Evolutionary conservation across 2,113 vertebrate genomes (phyloP), one percentile per base, ranked within the genome.

Genomic region (Daboia siamensis): DNA sequence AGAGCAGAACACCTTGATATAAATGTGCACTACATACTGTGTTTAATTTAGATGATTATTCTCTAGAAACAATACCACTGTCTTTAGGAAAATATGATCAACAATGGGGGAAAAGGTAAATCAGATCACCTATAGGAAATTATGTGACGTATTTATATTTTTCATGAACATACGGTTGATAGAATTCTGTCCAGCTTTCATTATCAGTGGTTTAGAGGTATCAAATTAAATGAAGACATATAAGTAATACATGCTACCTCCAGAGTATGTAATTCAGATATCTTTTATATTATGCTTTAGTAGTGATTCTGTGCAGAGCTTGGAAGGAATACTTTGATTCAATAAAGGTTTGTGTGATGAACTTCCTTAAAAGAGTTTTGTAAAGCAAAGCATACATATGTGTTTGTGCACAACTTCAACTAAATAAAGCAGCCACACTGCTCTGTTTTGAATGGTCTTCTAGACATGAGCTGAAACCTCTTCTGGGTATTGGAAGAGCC

Each of bases 1-100:
- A 44, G 74, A 29, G 13, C 26, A 90, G 5, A 92, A 51, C 80
- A 92, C 90, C 90, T 48, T 93, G 56, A 92, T 88, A 93, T 3
- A 91, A 94, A 90, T 56, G 48, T 91, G 94, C 29, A n/a, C 11
- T 69, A 23, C 56, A 48, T 46, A n/a, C 86, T 11, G 20, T 69
- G 26, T 88, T 86, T 74, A 15, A 56, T 74, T 29, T 2, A 88
- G 17, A 46, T 88, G 33, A 56, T 13, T 29, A 21, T 5, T 21
- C 23, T 21, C 3, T 10, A 86, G 44, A 39, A 52, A 59, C 15
- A 7, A 52, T 86, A 51, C 48, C 48, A 69, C 4, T 69, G 24
- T 8, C 9, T 7, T 4, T 48, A 54, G 24, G 88, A 56, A 90
- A 90, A 39, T 4, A 26, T 89, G 11, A 13, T 15, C 48, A 29